Percentiles rank a stretch among this genome's conserved stretches.
Conservation (phyloP, 2,797 vertebrate genomes). For the Prionace glauca region DNA sequence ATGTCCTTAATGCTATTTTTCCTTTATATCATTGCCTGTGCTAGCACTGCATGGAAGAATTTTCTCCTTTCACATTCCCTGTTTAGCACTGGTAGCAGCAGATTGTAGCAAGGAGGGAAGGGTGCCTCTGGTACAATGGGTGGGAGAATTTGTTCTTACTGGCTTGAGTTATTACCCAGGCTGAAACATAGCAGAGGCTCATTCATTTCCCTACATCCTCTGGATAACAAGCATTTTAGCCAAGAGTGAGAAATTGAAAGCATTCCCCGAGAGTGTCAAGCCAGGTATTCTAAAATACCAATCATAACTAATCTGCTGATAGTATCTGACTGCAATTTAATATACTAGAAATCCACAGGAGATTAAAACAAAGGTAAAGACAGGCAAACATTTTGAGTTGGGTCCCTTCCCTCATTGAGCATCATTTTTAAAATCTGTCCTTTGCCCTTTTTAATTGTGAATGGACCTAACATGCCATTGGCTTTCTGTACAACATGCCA, state of each 20-base stretch:
- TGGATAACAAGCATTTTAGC: background rate
- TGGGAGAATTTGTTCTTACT: background rate
- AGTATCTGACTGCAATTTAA: background rate
- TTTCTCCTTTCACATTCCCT: background rate
- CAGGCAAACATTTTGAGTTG: too few species aligned
- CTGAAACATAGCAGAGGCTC: background rate
- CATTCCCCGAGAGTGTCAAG: background rate
- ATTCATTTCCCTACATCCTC: background rate
- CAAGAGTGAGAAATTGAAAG: background rate
- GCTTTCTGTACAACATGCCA: background rate
- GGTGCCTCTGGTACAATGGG: background rate
- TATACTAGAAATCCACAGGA: background rate
- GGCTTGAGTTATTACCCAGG: background rate
- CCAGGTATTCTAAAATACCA: background rate
- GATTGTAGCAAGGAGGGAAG: background rate
- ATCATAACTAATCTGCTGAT: background rate
- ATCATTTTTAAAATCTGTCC: background rate
- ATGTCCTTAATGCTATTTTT: background rate
- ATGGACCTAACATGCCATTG: too few species aligned
- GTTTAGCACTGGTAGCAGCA: background rate
- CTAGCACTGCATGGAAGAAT: background rate
- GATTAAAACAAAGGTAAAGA: background rate
- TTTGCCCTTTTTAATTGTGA: background rate
- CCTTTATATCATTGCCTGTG: background rate
- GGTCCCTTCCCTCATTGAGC: too few species aligned